Base-by-base conservation (phyloP, 2,797 vertebrate genomes). In the Labeo calbasu region DNA sequence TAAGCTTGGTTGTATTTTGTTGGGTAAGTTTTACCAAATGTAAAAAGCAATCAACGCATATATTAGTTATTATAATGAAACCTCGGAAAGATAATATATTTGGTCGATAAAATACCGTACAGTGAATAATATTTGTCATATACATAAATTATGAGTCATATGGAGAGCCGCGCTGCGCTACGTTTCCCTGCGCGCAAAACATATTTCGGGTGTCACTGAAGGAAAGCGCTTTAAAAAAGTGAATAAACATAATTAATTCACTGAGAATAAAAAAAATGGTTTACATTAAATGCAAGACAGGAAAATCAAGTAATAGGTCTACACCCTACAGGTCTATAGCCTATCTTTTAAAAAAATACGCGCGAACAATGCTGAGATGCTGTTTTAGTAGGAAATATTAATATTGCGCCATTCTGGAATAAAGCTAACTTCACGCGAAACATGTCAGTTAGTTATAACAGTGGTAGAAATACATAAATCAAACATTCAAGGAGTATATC, bases 181-280 rank as follows among this genome's bases (percentile, higher is more conserved):
- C 46, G 40, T 5, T 46, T n/a, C 50, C 19, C 9, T 4, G 14
- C 65, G 73, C 65, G 46, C 59, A 69, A 59, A 59, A 46, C 53
- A 25, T 2, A 15, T 23, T 25, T 25, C 12, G 57, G 14, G 32
- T 50, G 4, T 5, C 40, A 8, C 0, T 68, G 21, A 66, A 40
- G 14, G 11, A 77, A 48, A 50, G 2, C 10, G 0, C 10, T 21
- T 76, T 43, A 9, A 57, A 8, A 28, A 17, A 28, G 17, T 55
- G 3, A 43, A 8, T 0, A n/a, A 13, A 53, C 40, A 21, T 40
- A 12, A 9, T 53, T 4, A 0, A 55, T 55, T 46, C 11, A 6
- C 12, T 55, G 8, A 69, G 32, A 40, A n/a, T 36, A 36, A 68
- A 82, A 87, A 86, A 77, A 25, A 68, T 19, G 4, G 3, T 17